Base-by-base conservation (phyloP, 2,797 vertebrate genomes). In the Poeciliopsis paucimaculata region DNA sequence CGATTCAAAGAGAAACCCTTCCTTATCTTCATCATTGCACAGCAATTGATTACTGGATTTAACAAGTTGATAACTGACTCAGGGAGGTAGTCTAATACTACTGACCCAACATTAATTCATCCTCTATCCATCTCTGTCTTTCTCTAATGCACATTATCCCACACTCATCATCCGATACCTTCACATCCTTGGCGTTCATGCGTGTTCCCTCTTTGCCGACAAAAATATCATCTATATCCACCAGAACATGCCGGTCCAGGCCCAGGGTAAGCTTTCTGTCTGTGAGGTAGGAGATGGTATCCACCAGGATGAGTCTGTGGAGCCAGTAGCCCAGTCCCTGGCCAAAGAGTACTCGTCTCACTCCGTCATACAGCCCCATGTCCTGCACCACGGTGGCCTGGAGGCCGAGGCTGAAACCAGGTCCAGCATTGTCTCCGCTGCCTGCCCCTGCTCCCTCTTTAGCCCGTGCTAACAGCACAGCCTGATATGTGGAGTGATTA, bases 211-310 rank as follows among this genome's bases (percentile, higher is more conserved):
- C 98, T 85, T 99, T 99, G 53, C 98, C 98, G 11, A 99, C 98
- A 20, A 99, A 99, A 93, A 99, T 99, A 89, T 99, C 98, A 18
- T 99, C 98, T 55, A 99, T 97, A 94, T 99, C 98, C 84, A 99
- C 98, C 83, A 99, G 96, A 83, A 99, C 94, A 92, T 98, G 97
- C 66, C 97, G 95, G 31, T 99, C 97, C 95, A 99, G 92, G 34
- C 98, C 97, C 77, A 98, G 82, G 0, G 92, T 95, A 76, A 99
- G 95, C 88, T 96, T 98, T 88, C 96, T 96, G 77, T 98, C 97
- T 0, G 98, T 97, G 88, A 99, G 94, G 95, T 97, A 99, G 47
- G 97, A 96, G 82, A 99, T 95, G 88, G 98, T 96, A 8, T 99
- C 98, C 82, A 99, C 95, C 76, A 99, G 95, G 91, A 99, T 97